A percentile compares a stretch with the other conserved stretches of the same genome.
Conservation (phyloP, 2,113 vertebrate species). For the Phycodurus eques region DNA sequence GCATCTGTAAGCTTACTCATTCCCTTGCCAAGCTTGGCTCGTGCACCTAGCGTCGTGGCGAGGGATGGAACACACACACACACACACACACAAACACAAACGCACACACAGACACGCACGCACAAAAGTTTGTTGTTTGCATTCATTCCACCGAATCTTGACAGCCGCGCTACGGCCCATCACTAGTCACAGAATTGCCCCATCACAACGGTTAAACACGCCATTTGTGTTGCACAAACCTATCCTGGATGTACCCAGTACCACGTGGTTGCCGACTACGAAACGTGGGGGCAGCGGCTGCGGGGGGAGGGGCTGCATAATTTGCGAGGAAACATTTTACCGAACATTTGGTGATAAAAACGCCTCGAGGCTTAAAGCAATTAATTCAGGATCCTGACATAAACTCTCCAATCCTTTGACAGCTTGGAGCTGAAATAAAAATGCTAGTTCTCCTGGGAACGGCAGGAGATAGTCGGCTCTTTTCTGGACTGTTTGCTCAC, state of each 20-base stretch:
- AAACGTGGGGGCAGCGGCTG: conserved; percentile 21
- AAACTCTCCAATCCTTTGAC: conserved; percentile 99
- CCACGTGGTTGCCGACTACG: conserved; percentile 66
- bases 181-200: conserved; percentile 67
- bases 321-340: conserved; percentile 86
- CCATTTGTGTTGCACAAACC: conserved; percentile 72
- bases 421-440: conserved; percentile 99
- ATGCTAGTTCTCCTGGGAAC: conserved; percentile 99
- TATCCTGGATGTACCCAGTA: conserved; percentile 71
- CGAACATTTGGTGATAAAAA: conserved; percentile 91
- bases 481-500: conserved; percentile 99
- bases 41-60: conserved; percentile 42
- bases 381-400: conserved; percentile 99
- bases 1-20: conserved; percentile 70
- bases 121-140: conserved; percentile 68
- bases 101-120: conserved; percentile 1
- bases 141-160: conserved; percentile 66
- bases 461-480: conserved; percentile 94
- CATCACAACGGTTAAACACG: conserved; percentile 67
- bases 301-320: conserved; percentile 56
- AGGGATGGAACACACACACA: conserved; percentile 28
- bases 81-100: conserved; percentile 8
- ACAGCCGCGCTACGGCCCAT: conserved; percentile 64
- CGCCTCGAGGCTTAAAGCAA: conserved; percentile 97
- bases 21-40: conserved; percentile 71